phyloP scores from a whole-genome alignment of 2,113 vertebrate genomes.

The Pao palembangensis region DNA sequence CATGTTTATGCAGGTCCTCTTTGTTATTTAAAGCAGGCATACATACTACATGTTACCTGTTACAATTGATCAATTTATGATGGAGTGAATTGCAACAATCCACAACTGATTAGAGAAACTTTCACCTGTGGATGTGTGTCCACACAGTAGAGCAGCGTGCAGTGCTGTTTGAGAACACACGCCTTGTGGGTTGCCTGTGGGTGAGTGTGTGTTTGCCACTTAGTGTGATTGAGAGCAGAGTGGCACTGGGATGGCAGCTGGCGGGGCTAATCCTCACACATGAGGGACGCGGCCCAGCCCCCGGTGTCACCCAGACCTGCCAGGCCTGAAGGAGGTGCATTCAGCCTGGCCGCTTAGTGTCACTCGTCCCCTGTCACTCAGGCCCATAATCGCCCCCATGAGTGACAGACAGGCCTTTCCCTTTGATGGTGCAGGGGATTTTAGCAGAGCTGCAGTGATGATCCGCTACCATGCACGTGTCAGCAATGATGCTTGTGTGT shows the following conservation, averaged over 20 bases:
- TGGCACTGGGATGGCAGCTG: slow-evolving; percentile 61
- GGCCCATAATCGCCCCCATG: slow-evolving; percentile 70
- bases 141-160: slow-evolving; percentile 2
- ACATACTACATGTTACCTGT: too few species aligned
- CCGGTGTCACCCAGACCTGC: slow-evolving; percentile 68
- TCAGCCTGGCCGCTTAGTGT: slow-evolving; percentile 75
- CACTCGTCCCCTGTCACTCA: slow-evolving; percentile 64
- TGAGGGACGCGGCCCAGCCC: slow-evolving; percentile 67
- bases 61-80: too few species aligned
- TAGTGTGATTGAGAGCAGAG: slow-evolving; percentile 60
- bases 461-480: slow-evolving; percentile 35
- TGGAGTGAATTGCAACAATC: too few species aligned
- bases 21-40: too few species aligned
- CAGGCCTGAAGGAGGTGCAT: slow-evolving; percentile 71
- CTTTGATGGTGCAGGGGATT: slow-evolving; percentile 73
- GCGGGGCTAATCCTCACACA: slow-evolving; percentile 63
- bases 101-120: too few species aligned
- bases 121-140: slow-evolving; percentile 6
- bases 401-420: slow-evolving; percentile 71
- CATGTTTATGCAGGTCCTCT: too few species aligned
- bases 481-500: slow-evolving; percentile 1
- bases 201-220: slow-evolving; percentile 27
- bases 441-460: slow-evolving; percentile 52
- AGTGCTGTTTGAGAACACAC: slow-evolving; percentile 10
- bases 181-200: slow-evolving; percentile 31